A percentile compares a stretch with the other conserved stretches of the same genome.
Evolutionary conservation across 2,888 invertebrate species (phyloP).

Genomic region (Hypomecis atomaria): DNA sequence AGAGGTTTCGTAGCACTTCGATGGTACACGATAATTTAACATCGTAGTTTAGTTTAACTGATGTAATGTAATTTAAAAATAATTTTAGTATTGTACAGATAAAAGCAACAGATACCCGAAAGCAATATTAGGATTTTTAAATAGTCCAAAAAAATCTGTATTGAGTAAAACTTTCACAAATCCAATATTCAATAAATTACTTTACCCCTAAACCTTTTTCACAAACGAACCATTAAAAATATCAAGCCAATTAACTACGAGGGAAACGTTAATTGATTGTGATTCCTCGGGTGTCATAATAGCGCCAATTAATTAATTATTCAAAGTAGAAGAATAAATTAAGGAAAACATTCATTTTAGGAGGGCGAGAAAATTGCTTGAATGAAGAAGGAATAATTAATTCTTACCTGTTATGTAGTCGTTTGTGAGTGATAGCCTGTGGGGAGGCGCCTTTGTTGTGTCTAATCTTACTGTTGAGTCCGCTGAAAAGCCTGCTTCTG

Average conservation of each 20-base stretch:
- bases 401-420: slow-evolving; percentile 79
- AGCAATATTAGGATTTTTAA: too few relatives aligned
- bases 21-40: too few relatives aligned
- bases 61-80: too few relatives aligned
- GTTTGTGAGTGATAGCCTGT: slow-evolving; percentile 81
- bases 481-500: slow-evolving; percentile 74
- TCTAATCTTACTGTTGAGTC: slow-evolving; percentile 74
- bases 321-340: slow-evolving; percentile 38
- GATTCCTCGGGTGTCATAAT: slow-evolving; percentile 34
- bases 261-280: slow-evolving; percentile 31
- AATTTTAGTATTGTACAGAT: too few relatives aligned
- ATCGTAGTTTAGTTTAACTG: too few relatives aligned
- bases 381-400: slow-evolving; percentile 32
- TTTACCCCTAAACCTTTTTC: slow-evolving; percentile 1
- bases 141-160: neutral
- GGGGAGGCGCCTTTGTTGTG: slow-evolving; percentile 67
- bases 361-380: slow-evolving; percentile 19
- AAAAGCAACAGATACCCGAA: too few relatives aligned
- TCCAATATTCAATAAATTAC: neutral
- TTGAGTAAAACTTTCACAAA: neutral
- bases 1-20: slow-evolving; percentile 14
- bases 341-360: slow-evolving; percentile 29
- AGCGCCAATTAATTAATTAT: slow-evolving; percentile 37
- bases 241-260: slow-evolving; percentile 17
- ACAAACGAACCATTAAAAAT: neutral